A percentile compares a stretch with the other conserved stretches of the same genome.
Conservation (phyloP, 1,140 invertebrate species). For the Heterodera schachtii region DNA sequence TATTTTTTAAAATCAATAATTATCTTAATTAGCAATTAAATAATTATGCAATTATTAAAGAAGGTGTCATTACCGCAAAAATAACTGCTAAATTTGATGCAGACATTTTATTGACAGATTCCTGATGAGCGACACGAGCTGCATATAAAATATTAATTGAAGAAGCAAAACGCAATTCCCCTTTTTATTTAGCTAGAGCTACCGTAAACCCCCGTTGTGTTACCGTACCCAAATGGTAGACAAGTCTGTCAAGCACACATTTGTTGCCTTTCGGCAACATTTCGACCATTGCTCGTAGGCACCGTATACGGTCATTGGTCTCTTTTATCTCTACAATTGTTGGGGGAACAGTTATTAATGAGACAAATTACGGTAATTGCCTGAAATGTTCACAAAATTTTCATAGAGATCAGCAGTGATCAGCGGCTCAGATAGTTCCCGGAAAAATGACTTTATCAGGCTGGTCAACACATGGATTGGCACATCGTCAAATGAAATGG, state of each 20-base stretch:
- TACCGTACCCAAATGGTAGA: conserved; percentile 84
- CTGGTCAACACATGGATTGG: conserved; percentile 86
- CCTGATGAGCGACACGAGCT: conserved; percentile 78
- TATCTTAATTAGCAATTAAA: no score
- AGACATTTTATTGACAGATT: conserved; percentile 88
- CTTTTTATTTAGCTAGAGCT: background rate
- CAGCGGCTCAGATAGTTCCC: conserved; percentile 88
- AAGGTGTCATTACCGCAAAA: conserved; percentile 72
- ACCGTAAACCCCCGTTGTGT: background rate
- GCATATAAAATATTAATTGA: no score
- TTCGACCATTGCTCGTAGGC: conserved; percentile 82
- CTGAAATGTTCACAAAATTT: conserved; percentile 78
- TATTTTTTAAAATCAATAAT: background rate
- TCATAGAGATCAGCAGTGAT: conserved; percentile 90
- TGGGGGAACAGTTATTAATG: background rate
- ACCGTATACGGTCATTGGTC: conserved; percentile 79
- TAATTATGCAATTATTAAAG: background rate
- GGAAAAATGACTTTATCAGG: conserved; percentile 86
- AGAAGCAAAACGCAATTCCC: no score
- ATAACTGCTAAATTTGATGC: conserved; percentile 87
- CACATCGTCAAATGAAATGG: conserved; percentile 70
- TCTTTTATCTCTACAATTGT: conserved; percentile 74
- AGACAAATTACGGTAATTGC: conserved; percentile 63
- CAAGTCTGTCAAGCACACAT: conserved; percentile 85
- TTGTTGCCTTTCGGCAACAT: conserved; percentile 86